Percentiles rank a stretch among this genome's conserved stretches.
Conservation (phyloP, 2,888 invertebrate genomes). For the Cremastinae sp. region DNA sequence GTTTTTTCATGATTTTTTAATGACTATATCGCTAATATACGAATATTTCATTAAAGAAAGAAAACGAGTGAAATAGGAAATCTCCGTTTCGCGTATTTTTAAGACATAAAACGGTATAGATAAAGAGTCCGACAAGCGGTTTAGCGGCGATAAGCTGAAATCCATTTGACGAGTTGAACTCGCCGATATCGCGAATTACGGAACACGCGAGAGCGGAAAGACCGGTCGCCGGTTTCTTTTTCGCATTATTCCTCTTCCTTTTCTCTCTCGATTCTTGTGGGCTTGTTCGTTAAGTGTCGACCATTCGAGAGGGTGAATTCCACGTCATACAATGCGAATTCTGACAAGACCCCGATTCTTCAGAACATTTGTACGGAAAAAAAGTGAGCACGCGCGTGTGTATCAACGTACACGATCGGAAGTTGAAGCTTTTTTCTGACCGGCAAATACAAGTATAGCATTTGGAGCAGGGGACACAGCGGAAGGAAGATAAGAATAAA, state of each 20-base stretch:
- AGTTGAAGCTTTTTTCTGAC: background rate
- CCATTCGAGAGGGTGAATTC: conserved; percentile 38
- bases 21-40: too few species aligned
- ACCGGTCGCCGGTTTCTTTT: conserved; percentile 36
- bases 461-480: conserved; percentile 14
- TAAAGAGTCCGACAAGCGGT: too few species aligned
- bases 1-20: too few species aligned
- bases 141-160: too few species aligned
- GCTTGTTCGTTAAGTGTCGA: conserved; percentile 15
- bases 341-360: conserved; percentile 4
- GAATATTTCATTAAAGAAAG: too few species aligned
- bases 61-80: too few species aligned
- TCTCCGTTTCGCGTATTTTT: too few species aligned
- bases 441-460: conserved; percentile 23
- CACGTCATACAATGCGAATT: conserved; percentile 31
- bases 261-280: background rate
- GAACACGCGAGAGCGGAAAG: conserved; percentile 28
- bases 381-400: background rate
- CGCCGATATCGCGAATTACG: conserved; percentile 41
- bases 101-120: too few species aligned
- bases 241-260: conserved; percentile 9
- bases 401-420: background rate
- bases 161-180: conserved; percentile 36
- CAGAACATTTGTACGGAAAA: background rate
- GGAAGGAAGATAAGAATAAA: conserved; percentile 30